A percentile compares a stretch with the other conserved stretches of the same genome.
Conservation (phyloP, 92 coral and sea anemone species). For the Palythoa grandis region DNA sequence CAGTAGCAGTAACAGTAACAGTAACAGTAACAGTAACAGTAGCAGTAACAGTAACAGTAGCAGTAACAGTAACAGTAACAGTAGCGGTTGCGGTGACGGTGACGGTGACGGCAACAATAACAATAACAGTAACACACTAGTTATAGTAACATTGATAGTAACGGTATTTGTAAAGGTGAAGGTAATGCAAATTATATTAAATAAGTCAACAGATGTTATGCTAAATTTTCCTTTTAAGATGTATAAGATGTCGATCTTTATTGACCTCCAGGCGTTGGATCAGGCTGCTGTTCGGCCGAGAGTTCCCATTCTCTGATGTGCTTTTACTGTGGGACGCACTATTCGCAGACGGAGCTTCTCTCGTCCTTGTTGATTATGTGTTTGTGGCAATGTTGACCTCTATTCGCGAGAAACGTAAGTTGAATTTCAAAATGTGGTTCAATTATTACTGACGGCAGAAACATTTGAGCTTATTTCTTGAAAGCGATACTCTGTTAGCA, state of each 20-base stretch:
- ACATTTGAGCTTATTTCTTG: neutral
- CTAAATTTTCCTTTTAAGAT: too few relatives aligned
- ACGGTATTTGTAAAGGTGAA: neutral
- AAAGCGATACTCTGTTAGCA: too few relatives aligned
- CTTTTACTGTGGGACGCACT: constrained; percentile 95
- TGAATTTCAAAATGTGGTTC: neutral
- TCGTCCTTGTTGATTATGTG: constrained; percentile 90
- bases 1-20: neutral
- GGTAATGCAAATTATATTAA: neutral
- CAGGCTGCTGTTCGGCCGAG: constrained; percentile 95
- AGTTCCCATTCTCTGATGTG: constrained; percentile 90
- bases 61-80: neutral
- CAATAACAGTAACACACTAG: neutral
- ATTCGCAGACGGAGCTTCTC: constrained; percentile 91
- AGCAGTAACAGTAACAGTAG: neutral
- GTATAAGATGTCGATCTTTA: neutral
- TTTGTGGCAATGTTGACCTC: constrained; percentile 87
- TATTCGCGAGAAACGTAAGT: constrained; percentile 87
- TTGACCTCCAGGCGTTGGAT: constrained; percentile 88
- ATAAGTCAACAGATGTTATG: neutral
- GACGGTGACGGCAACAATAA: neutral
- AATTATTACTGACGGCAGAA: neutral
- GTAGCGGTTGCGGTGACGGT: neutral
- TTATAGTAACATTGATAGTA: neutral
- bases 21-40: neutral